Evolutionary conservation across 1,140 invertebrate species (phyloP).

Genomic region (Octopus bimaculoides): DNA sequence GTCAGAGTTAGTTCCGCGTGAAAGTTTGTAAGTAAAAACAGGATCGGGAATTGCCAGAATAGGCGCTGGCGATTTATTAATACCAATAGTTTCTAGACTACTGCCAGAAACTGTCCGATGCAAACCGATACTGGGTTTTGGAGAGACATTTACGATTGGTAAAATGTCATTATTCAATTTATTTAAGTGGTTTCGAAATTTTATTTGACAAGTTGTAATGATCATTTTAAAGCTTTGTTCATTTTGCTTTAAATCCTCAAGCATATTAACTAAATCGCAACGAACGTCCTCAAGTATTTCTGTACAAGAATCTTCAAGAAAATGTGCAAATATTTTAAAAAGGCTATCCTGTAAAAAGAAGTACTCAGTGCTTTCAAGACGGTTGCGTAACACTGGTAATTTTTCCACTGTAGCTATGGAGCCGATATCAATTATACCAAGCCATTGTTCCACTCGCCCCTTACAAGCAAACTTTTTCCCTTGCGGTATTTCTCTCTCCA

Average conservation of each 20-base stretch:
- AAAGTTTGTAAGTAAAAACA: no score
- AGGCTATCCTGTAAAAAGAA: background rate
- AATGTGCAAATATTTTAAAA: background rate
- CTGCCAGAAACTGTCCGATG: no score
- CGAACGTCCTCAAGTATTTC: background rate
- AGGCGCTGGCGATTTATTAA: no score
- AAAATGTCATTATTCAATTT: no score
- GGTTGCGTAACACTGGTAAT: background rate
- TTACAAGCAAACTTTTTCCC: background rate
- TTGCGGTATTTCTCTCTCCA: background rate
- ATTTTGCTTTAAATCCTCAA: background rate
- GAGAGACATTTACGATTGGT: no score
- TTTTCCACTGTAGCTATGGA: background rate
- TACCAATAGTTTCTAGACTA: no score
- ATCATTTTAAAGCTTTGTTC: background rate
- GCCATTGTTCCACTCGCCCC: background rate
- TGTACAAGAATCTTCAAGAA: background rate
- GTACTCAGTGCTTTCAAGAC: background rate
- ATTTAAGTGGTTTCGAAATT: background rate
- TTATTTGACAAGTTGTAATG: background rate
- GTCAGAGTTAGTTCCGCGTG: no score
- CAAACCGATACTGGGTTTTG: no score
- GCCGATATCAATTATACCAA: background rate
- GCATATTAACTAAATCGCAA: background rate
- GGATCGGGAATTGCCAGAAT: no score